Evolutionary conservation across 2,113 vertebrate genomes (phyloP), one percentile per base, ranked within the genome.

Genomic region (Gorsachius goisagi): DNA sequence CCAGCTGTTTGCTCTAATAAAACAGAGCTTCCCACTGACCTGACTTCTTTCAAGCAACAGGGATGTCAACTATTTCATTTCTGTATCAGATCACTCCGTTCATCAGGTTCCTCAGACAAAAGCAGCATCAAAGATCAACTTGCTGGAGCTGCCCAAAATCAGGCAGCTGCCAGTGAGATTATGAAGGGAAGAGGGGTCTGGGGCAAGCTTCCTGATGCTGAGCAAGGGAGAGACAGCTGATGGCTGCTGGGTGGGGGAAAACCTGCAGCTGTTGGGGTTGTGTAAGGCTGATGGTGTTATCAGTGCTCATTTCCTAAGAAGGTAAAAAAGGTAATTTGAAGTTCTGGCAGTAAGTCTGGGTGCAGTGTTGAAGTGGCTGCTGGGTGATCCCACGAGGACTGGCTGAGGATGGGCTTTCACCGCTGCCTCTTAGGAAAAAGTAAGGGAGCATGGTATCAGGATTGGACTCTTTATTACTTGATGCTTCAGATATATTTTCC

Each of bases 31-130:
- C 47, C 47, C 59, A 30, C 17, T 66, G 50, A 66, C 5, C 44
- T 6, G 2, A 37, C 20, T 71, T 67, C 41, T 64, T 95, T 80
- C 44, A 64, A 73, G 33, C 18, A 64, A n/a, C 7, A 58, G 21
- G 9, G 27, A 53, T 4, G 1, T 53, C 72, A 69, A 21, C 0
- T 0, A 69, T 85, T 71, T 80, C 5, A 58, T 49, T 74, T 39
- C 44, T 69, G 7, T 53, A 5, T 80, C 64, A 66, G 27, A 64
- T 77, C 45, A 56, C 12, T 52, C 37, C 21, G 23, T 44, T 85
- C 41, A 49, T 20, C 0, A 0, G 63, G n/a, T 32, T 86, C 53
- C 80, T 80, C 58, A 53, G 68, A 30, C 32, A 56, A 92, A 84
- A 64, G n/a, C 41, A 63, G 8, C 59, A 76, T 60, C 53, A 47